Percentiles rank a stretch among this genome's conserved stretches.
Conservation (phyloP, 2,797 vertebrate genomes). For the Poecilia velifera region DNA sequence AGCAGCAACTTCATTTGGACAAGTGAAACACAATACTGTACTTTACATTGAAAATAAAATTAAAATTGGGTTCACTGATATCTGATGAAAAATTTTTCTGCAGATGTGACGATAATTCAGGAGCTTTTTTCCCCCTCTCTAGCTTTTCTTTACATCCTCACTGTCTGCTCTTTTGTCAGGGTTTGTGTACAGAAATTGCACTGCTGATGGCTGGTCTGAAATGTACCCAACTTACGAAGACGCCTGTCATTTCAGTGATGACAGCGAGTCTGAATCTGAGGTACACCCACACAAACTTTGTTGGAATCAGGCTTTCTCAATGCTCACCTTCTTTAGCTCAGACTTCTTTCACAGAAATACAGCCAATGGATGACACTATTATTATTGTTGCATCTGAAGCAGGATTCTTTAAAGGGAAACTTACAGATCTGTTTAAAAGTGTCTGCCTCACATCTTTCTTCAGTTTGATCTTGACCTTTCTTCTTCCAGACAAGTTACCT, state of each 20-base stretch:
- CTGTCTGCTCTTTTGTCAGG: constrained; percentile 64
- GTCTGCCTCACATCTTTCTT: background rate
- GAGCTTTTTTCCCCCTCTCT: rapidly evolving
- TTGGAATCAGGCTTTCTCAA: background rate
- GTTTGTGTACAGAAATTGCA: constrained; percentile 87
- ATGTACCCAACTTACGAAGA: constrained; percentile 82
- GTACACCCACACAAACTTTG: constrained; percentile 58
- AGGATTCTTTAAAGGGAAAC: background rate
- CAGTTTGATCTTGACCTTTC: background rate
- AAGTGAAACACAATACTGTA: background rate
- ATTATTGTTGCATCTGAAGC: background rate
- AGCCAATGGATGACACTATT: background rate
- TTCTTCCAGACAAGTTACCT: constrained; percentile 84
- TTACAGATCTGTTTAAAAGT: background rate
- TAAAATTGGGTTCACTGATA: background rate
- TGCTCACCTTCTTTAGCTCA: constrained; percentile 15
- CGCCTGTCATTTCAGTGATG: constrained; percentile 83
- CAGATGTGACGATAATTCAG: background rate
- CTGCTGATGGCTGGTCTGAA: constrained; percentile 82
- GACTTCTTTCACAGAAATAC: constrained; percentile 3
- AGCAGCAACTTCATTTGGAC: background rate
- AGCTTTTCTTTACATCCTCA: background rate
- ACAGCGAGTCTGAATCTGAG: constrained; percentile 81
- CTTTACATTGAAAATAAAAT: background rate
- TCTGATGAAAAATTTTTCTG: background rate